A percentile compares a stretch with the other conserved stretches of the same genome.
Conservation (phyloP, 2,797 vertebrate species). For the Eidolon dupreanum region DNA sequence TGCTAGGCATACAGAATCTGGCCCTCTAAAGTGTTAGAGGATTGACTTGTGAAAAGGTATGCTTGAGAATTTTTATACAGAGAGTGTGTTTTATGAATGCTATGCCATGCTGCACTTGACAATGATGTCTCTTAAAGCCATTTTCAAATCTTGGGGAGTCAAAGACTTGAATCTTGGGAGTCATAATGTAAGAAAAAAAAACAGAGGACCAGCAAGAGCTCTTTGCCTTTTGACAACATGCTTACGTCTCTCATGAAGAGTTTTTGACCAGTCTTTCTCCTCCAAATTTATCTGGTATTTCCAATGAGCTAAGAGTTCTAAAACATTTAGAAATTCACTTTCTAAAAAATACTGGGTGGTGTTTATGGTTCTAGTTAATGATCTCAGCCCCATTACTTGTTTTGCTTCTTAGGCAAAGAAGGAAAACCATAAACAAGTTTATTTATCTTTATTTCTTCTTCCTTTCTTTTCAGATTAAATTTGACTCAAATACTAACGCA, state of each 20-base stretch:
- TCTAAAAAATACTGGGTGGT: neutral
- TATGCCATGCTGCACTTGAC: neutral
- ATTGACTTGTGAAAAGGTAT: slow-evolving; percentile 65
- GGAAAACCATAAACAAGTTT: slow-evolving; percentile 36
- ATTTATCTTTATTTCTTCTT: slow-evolving; percentile 48
- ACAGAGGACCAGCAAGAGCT: neutral
- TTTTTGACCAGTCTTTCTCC: neutral
- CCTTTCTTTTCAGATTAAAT: neutral
- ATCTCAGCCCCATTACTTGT: slow-evolving; percentile 30
- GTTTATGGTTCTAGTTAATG: slow-evolving; percentile 27
- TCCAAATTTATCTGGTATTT: neutral
- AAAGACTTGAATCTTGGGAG: slow-evolving; percentile 1
- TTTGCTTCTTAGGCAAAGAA: neutral
- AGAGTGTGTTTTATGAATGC: slow-evolving; percentile 56
- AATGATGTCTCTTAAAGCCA: neutral
- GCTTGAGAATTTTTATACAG: slow-evolving; percentile 62
- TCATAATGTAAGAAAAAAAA: neutral
- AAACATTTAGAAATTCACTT: slow-evolving; percentile 6
- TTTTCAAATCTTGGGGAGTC: slow-evolving; percentile 13
- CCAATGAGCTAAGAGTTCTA: neutral
- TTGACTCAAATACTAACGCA: slow-evolving; percentile 33
- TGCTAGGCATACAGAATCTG: slow-evolving; percentile 76
- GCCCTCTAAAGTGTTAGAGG: slow-evolving; percentile 72
- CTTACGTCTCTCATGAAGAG: neutral
- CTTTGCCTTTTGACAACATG: neutral